These are phyloP conservation scores for Acanthosepion pharaonis DNA, from an alignment of 2,888 invertebrate species.

Conservation along the genomic window DNA sequence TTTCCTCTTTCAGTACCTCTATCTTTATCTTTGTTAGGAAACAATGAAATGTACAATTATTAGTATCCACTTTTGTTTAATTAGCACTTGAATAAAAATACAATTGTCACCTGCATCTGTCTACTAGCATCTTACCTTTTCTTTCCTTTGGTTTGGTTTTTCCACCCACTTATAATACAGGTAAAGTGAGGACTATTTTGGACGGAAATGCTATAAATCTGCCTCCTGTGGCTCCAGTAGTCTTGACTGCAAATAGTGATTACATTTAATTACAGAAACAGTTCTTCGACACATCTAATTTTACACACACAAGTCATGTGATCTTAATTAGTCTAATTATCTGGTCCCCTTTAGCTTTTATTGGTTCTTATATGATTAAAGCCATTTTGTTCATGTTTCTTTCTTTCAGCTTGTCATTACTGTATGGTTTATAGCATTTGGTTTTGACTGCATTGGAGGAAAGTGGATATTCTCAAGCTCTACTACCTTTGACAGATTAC, in stretches of 20 bases:
- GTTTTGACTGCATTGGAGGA: too few relatives aligned
- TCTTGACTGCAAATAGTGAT: conserved; percentile 33
- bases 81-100: neutral
- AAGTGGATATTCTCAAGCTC: too few relatives aligned
- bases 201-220: neutral
- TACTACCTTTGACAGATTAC: too few relatives aligned
- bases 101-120: conserved; percentile 5
- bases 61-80: neutral
- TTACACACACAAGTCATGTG: conserved; percentile 10
- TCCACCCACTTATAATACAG: neutral
- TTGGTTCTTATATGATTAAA: neutral
- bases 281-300: neutral
- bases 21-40: neutral
- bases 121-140: neutral
- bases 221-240: neutral
- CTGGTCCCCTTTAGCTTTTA: too few relatives aligned
- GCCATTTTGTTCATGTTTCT: neutral
- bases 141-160: neutral
- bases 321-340: conserved; percentile 33
- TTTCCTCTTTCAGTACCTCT: too few relatives aligned
- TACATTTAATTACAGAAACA: conserved; percentile 3
- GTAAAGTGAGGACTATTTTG: neutral
- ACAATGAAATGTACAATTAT: neutral
- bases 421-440: too few relatives aligned
- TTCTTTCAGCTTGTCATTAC: too few relatives aligned